phyloP scores from a whole-genome alignment of 2,888 invertebrate genomes.

The Epistrophe grossulariae region DNA sequence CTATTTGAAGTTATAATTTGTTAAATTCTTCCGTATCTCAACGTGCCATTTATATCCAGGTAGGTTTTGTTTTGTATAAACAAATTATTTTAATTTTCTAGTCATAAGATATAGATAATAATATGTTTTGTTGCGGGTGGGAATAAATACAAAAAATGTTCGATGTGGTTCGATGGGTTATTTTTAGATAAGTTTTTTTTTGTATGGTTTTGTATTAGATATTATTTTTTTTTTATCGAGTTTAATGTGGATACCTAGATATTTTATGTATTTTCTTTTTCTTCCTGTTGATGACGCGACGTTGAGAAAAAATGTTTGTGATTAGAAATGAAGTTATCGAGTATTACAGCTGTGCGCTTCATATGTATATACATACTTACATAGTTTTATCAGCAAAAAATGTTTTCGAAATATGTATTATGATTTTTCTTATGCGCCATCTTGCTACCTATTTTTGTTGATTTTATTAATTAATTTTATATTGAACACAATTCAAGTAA shows the following conservation, averaged over 20 bases:
- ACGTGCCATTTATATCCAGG: constrained; percentile 83
- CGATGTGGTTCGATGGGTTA: constrained; percentile 56
- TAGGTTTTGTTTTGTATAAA: constrained; percentile 71
- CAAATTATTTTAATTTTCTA: constrained; percentile 34
- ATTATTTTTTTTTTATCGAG: constrained; percentile 39
- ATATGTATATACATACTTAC: no score
- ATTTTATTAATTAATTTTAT: no score
- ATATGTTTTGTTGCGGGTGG: constrained; percentile 11
- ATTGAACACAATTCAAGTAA: no score
- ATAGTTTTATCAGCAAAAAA: no score
- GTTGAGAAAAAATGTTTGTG: no score
- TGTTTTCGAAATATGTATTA: no score
- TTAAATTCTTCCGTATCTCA: constrained; percentile 80
- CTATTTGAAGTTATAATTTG: constrained; percentile 47
- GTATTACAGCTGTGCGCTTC: no score
- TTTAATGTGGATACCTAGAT: neutral
- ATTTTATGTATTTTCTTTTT: neutral
- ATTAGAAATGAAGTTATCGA: neutral
- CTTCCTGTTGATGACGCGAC: neutral
- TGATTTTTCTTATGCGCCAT: no score
- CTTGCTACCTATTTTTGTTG: no score
- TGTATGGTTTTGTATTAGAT: constrained; percentile 6
- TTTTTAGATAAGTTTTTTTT: constrained; percentile 50
- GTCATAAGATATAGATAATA: neutral
- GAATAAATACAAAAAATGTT: constrained; percentile 10